Evolutionary conservation across 2,888 invertebrate genomes (phyloP).

Genomic region (Leptura quadrifasciata): DNA sequence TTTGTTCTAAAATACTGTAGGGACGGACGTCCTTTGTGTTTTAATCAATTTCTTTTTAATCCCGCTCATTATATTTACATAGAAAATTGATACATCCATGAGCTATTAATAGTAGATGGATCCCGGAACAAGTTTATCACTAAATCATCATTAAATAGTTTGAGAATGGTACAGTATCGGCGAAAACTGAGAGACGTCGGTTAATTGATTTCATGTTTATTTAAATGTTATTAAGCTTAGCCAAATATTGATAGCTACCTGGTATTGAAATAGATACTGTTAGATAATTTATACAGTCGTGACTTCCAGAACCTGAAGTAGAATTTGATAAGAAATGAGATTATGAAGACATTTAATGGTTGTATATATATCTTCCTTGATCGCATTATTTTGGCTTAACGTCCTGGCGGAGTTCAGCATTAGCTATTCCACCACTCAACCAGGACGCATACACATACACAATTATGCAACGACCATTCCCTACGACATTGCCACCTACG

Average conservation of each 20-base stretch:
- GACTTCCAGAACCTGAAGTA: too few relatives aligned
- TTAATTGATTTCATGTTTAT: not conserved
- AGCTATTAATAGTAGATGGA: not conserved
- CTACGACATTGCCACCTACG: too few relatives aligned
- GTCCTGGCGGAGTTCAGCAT: too few relatives aligned
- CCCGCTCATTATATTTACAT: constrained; percentile 26
- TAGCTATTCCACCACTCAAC: too few relatives aligned
- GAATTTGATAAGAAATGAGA: too few relatives aligned
- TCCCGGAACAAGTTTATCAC: constrained; percentile 2
- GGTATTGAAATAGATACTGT: too few relatives aligned
- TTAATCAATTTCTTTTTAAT: constrained; percentile 38
- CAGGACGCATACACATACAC: too few relatives aligned
- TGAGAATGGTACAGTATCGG: not conserved
- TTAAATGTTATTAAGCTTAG: not conserved
- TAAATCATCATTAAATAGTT: constrained; percentile 3
- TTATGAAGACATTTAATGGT: too few relatives aligned
- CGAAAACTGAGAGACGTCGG: not conserved
- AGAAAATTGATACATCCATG: constrained; percentile 27
- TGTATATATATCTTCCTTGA: too few relatives aligned
- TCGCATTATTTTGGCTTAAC: too few relatives aligned
- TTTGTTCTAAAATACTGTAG: constrained; percentile 31
- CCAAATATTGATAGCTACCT: not conserved
- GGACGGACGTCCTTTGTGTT: constrained; percentile 25
- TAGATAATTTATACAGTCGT: too few relatives aligned
- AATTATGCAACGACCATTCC: too few relatives aligned